phyloP scores from a whole-genome alignment of 2,888 invertebrate species.

The Temnothorax ravouxi region DNA sequence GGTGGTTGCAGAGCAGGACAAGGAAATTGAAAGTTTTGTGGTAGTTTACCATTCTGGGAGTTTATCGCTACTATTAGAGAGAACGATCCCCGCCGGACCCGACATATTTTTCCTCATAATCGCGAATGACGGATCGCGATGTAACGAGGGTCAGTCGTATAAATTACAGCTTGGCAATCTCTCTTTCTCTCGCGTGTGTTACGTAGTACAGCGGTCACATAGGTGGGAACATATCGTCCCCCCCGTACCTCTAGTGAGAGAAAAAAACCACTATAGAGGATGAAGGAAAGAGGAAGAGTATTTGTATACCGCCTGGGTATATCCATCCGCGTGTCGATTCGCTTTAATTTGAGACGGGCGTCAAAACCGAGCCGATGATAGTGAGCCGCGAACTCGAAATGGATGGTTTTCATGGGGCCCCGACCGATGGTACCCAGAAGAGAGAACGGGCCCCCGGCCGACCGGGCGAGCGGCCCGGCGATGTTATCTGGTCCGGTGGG shows the following conservation, averaged over 20 bases:
- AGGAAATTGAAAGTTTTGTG: too few species aligned
- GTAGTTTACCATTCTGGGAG: too few species aligned
- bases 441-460: slow-evolving; percentile 38
- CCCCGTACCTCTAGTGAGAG: neutral
- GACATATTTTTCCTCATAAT: slow-evolving; percentile 55
- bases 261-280: neutral
- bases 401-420: slow-evolving; percentile 75
- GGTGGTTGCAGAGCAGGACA: too few species aligned
- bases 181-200: slow-evolving; percentile 21
- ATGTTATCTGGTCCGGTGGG: slow-evolving; percentile 83
- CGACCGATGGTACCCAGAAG: slow-evolving; percentile 59
- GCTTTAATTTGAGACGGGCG: slow-evolving; percentile 79
- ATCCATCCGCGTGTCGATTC: slow-evolving; percentile 70
- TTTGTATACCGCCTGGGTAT: slow-evolving; percentile 41
- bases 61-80: too few species aligned
- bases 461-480: slow-evolving; percentile 49
- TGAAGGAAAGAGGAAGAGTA: slow-evolving; percentile 12
- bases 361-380: slow-evolving; percentile 78
- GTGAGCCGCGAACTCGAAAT: slow-evolving; percentile 75
- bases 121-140: slow-evolving; percentile 57
- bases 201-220: slow-evolving; percentile 39
- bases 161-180: slow-evolving; percentile 39
- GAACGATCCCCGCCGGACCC: too few species aligned
- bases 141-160: slow-evolving; percentile 58
- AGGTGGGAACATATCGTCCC: slow-evolving; percentile 28